A percentile compares a stretch with the other conserved stretches of the same genome.
Evolutionary conservation across 92 coral and sea anemone species (phyloP).

Genomic region (Desmophyllum pertusum): DNA sequence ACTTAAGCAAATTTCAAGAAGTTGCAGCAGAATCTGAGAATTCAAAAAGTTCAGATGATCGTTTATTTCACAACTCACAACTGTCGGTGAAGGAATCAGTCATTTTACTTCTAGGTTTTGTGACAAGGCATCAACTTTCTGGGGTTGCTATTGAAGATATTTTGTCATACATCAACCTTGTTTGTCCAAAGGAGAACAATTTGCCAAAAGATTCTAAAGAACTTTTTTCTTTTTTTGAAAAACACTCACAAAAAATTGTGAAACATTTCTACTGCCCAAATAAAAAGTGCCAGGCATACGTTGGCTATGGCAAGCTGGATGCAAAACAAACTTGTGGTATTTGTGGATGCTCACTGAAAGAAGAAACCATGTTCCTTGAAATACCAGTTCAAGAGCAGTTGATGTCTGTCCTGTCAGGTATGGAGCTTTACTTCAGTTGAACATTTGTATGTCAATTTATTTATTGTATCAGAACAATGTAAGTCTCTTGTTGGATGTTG

Average conservation of each 20-base stretch:
- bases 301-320: background rate
- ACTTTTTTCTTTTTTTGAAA: constrained; percentile 28
- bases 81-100: constrained; percentile 27
- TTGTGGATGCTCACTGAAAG: constrained; percentile 8
- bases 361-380: constrained; percentile 40
- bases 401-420: constrained; percentile 39
- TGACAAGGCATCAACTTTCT: constrained; percentile 39
- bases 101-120: constrained; percentile 26
- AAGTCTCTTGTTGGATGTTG: too few species aligned
- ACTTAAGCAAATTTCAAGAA: background rate
- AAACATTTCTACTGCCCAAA: constrained; percentile 51
- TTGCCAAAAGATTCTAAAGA: too few species aligned
- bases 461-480: too few species aligned
- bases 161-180: constrained; percentile 14
- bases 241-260: background rate
- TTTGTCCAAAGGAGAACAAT: constrained; percentile 33
- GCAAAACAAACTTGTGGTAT: constrained; percentile 3
- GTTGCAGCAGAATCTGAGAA: background rate
- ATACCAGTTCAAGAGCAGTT: constrained; percentile 30
- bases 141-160: constrained; percentile 42
- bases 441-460: too few species aligned
- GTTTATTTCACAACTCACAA: constrained; percentile 29
- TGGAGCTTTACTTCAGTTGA: too few species aligned
- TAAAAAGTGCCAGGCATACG: constrained; percentile 32
- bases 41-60: background rate